Conservation (phyloP, 2,113 vertebrate genomes). For the Sinocyclocheilus anophthalmus region DNA sequence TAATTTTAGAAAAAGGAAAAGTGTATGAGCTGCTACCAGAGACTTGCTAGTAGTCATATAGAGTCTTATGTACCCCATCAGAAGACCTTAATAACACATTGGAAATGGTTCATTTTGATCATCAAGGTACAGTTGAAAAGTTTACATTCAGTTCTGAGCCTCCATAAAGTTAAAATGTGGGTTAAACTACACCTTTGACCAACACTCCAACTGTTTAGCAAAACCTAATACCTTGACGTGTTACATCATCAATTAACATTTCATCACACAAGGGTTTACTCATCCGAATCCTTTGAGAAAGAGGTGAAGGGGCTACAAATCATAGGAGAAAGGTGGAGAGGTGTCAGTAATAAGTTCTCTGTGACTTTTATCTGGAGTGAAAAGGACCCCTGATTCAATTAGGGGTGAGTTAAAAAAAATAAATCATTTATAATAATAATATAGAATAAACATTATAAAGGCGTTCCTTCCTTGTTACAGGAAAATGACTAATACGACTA, state of each 20-base stretch:
- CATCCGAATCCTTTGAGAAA: constrained; percentile 16
- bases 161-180: constrained; percentile 43
- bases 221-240: constrained; percentile 8
- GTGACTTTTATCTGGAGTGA: constrained; percentile 24
- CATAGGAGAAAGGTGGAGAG: constrained; percentile 11
- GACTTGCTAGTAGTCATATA: constrained; percentile 52
- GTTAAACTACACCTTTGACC: constrained; percentile 3
- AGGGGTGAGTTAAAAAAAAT: neutral
- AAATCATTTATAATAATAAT: neutral
- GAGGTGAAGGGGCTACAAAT: constrained; percentile 25
- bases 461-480: neutral
- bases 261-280: constrained; percentile 17
- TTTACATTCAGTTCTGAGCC: constrained; percentile 73
- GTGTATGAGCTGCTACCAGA: constrained; percentile 72
- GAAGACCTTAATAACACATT: constrained; percentile 55
- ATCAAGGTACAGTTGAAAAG: constrained; percentile 59
- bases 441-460: neutral
- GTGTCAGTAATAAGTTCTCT: constrained; percentile 36
- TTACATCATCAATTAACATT: constrained; percentile 4
- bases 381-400: constrained; percentile 18
- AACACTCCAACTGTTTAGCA: constrained; percentile 14
- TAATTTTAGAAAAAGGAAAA: neutral
- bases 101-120: constrained; percentile 53
- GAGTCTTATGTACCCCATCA: constrained; percentile 42
- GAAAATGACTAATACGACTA: neutral